Evolutionary conservation across 2,797 vertebrate genomes (phyloP).

Genomic region (Anabas testudineus): DNA sequence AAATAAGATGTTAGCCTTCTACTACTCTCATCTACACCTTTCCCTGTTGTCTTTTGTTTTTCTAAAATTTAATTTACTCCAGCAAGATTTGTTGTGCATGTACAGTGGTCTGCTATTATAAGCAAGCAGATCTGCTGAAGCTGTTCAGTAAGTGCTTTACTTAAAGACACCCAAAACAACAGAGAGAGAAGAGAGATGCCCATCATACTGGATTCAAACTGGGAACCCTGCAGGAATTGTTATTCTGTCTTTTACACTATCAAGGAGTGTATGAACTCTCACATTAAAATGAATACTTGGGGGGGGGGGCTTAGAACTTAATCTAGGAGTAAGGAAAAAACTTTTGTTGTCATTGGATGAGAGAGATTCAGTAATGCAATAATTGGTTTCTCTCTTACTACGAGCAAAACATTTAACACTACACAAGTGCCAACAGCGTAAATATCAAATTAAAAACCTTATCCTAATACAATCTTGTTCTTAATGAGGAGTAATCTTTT

Average conservation of each 20-base stretch:
- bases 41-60: conserved; percentile 5
- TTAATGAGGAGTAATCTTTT: conserved; percentile 1
- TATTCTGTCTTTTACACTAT: no score
- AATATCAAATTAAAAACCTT: not conserved
- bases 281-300: no score
- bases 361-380: no score
- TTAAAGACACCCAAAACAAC: conserved; percentile 23
- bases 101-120: conserved; percentile 44
- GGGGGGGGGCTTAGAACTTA: no score
- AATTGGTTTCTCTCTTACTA: not conserved
- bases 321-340: no score
- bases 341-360: no score
- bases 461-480: not conserved
- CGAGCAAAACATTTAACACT: not conserved
- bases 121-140: conserved; percentile 44
- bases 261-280: no score
- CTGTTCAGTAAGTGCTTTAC: conserved; percentile 35
- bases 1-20: conserved; percentile 25
- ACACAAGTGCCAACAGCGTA: not conserved
- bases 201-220: no score
- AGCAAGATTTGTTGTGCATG: conserved; percentile 21
- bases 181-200: no score
- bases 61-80: conserved; percentile 23
- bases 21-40: not conserved
- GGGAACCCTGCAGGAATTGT: no score